A percentile compares a stretch with the other conserved stretches of the same genome.
phyloP scores from a whole-genome alignment of 1,140 invertebrate species.

The Anadara kagoshimensis region DNA sequence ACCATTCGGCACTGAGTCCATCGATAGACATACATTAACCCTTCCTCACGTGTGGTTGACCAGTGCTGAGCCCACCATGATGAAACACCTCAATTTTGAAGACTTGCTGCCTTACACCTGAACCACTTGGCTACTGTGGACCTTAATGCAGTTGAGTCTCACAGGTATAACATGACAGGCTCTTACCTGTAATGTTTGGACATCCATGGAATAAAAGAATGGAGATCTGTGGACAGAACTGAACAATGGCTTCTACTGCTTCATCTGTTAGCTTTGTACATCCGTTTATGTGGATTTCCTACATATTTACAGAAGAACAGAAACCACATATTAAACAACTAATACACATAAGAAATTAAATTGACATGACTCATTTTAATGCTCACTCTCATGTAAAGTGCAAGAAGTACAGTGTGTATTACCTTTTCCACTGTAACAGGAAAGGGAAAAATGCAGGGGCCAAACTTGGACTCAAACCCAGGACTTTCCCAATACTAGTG shows the following conservation, averaged over 20 bases:
- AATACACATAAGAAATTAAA: not conserved
- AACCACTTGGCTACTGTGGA: not conserved
- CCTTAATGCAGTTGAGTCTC: not conserved
- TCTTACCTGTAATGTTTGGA: slow-evolving; percentile 67
- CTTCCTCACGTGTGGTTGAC: too few relatives aligned
- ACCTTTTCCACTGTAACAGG: too few relatives aligned
- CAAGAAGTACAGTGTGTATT: too few relatives aligned
- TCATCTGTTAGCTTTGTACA: slow-evolving; percentile 65
- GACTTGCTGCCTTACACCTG: too few relatives aligned
- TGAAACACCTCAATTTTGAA: not conserved
- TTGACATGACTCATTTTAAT: too few relatives aligned
- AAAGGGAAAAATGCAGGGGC: too few relatives aligned
- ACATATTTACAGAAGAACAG: slow-evolving; percentile 10
- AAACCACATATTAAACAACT: not conserved
- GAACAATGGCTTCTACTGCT: slow-evolving; percentile 63
- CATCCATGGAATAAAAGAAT: slow-evolving; percentile 69
- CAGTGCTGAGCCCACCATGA: not conserved
- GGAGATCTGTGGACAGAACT: slow-evolving; percentile 61
- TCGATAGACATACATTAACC: too few relatives aligned
- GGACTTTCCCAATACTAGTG: too few relatives aligned
- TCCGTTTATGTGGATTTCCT: slow-evolving; percentile 68
- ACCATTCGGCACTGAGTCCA: too few relatives aligned
- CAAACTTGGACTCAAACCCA: too few relatives aligned
- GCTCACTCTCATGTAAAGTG: too few relatives aligned
- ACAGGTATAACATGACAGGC: too few relatives aligned